Evolutionary conservation across 2,113 vertebrate species (phyloP).

Genomic region (Cryptoleucopteryx plumbea): DNA sequence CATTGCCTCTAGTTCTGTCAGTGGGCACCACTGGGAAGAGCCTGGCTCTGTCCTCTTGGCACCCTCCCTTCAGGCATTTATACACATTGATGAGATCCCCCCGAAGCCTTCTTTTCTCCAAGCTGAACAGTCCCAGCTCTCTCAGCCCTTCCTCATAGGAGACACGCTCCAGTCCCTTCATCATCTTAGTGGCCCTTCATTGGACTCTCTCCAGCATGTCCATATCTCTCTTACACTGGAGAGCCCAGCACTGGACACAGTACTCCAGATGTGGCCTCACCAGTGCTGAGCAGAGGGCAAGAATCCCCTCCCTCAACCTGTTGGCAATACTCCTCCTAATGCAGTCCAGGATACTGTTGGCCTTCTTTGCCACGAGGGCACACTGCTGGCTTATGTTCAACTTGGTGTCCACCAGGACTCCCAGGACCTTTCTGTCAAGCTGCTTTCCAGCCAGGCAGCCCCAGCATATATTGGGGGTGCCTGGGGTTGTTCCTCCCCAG

Average conservation of each 20-base stretch:
- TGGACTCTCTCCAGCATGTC: neutral
- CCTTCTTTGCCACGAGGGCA: neutral
- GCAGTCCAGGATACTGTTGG: neutral
- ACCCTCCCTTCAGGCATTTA: neutral
- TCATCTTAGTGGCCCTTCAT: neutral
- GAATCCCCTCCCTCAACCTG: neutral
- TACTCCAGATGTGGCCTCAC: neutral
- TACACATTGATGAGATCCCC: neutral
- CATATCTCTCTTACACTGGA: neutral
- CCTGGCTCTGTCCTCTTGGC: neutral
- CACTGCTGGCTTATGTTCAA: neutral
- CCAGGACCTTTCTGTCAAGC: neutral
- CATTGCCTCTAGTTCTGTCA: neutral
- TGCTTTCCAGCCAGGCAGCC: neutral
- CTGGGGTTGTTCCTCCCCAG: neutral
- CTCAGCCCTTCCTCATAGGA: neutral
- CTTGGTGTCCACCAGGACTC: neutral
- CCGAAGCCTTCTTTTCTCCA: neutral
- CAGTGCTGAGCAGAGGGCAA: neutral
- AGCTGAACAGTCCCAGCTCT: neutral
- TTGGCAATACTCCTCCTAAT: neutral
- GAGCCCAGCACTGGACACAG: neutral
- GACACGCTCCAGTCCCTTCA: neutral
- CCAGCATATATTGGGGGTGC: neutral
- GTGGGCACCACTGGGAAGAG: neutral